Evolutionary conservation across 1,140 invertebrate species (phyloP), one percentile per base, ranked within the genome.

Genomic region (Drosophila tropicalis): DNA sequence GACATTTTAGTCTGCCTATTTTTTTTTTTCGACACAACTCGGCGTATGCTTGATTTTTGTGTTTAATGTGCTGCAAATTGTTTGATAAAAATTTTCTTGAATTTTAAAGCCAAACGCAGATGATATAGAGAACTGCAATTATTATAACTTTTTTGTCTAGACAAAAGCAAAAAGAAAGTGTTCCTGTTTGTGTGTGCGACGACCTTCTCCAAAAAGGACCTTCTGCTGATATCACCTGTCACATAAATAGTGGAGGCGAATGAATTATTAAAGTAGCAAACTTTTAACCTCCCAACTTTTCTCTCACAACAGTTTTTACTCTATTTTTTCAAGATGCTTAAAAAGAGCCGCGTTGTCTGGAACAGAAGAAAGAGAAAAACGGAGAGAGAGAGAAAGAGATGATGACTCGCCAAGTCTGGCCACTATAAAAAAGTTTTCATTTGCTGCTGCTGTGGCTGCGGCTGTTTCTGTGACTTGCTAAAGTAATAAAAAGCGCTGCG

Each of bases 341-440:
- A 62, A 32, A 29, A 60, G 57, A 60, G 60, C 12, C 36, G 39
- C 60, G 60, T 13, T 22, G 39, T 41, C 60, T 41, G 40, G 40
- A 7, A 3, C 60, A 44, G 7, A 29, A 10, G 32, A 10, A 10
- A 58, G n/a, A 36, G 40, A 62, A 67, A 62, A 19, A 22, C 29
- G 15, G 13, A 22, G 57, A n/a, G n/a, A 44, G 34, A 15, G 32
- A n/a, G 22, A 44, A 36, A 10, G 32, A 15, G 32, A 40, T 19
- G 41, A 56, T 56, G 54, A 56, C 54, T 25, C 54, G 54, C 54
- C 32, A 36, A 57, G 56, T 58, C 56, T 58, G 56, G 56, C 56
- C 32, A 58, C 56, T 58, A 58, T 58, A 58, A 58, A 58, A 58
- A 58, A 58, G 56, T 58, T 58, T 58, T 58, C 56, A 58, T 58